These are phyloP conservation scores for Dasypolia templi DNA, from an alignment of 2,888 invertebrate genomes.

Conservation along the genomic window DNA sequence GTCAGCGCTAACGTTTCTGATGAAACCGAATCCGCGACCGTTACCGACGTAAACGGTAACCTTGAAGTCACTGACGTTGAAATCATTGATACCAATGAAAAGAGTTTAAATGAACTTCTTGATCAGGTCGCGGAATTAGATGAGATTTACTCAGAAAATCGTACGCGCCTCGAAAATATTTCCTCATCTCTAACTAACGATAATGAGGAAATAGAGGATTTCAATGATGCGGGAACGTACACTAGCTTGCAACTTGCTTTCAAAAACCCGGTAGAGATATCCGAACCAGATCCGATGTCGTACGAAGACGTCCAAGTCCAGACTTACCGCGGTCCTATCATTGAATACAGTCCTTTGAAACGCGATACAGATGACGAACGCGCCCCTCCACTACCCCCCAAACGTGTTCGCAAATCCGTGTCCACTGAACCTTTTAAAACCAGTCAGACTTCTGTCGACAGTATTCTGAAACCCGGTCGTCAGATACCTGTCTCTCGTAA, in stretches of 20 bases:
- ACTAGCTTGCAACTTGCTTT: constrained; percentile 96
- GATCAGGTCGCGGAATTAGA: constrained; percentile 95
- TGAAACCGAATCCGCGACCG: constrained; percentile 64
- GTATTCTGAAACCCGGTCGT: constrained; percentile 82
- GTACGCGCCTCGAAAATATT: constrained; percentile 90
- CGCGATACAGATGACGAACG: constrained; percentile 91
- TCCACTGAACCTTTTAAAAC: constrained; percentile 81
- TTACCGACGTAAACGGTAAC: constrained; percentile 73
- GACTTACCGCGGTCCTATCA: constrained; percentile 87
- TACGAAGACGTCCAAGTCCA: constrained; percentile 91
- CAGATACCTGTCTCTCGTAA: constrained; percentile 79
- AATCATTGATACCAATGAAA: constrained; percentile 88
- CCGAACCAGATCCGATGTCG: constrained; percentile 85
- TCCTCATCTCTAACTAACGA: constrained; percentile 71
- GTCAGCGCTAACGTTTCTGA: constrained; percentile 57
- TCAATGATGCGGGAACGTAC: constrained; percentile 95
- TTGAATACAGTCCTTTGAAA: constrained; percentile 88
- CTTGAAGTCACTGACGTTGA: constrained; percentile 65
- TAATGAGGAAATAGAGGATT: constrained; percentile 91
- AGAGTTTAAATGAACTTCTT: constrained; percentile 93
- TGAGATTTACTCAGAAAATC: constrained; percentile 94
- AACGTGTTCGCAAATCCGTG: constrained; percentile 92
- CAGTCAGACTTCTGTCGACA: constrained; percentile 86
- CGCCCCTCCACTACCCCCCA: constrained; percentile 95
- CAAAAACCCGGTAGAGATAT: constrained; percentile 94